These are phyloP conservation scores for Callitettix versicolor DNA, from an alignment of 1,140 invertebrate genomes.

Conservation along the genomic window DNA sequence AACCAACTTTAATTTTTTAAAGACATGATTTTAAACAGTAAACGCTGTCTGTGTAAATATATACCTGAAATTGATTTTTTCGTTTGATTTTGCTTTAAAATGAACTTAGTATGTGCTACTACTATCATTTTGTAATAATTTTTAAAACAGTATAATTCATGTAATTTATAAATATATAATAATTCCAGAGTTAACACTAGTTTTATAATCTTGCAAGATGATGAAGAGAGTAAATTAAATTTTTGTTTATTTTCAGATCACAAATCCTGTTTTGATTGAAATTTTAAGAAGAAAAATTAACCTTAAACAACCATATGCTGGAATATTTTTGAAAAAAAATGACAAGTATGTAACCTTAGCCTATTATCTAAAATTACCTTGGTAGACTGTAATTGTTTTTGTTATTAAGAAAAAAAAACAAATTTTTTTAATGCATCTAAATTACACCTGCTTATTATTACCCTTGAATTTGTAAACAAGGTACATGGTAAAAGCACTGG, in stretches of 20 bases:
- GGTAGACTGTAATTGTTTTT: not conserved
- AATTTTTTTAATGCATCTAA: not conserved
- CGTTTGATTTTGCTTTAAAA: too few species aligned
- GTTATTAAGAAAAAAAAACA: not conserved
- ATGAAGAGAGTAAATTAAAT: not conserved
- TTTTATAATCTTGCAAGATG: too few species aligned
- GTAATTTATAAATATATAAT: too few species aligned
- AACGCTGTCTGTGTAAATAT: too few species aligned
- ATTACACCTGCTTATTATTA: not conserved
- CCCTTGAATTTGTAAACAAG: not conserved
- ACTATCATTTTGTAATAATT: too few species aligned
- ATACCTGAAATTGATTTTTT: too few species aligned
- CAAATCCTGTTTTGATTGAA: constrained; percentile 79
- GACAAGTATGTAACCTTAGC: constrained; percentile 53
- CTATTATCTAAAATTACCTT: not conserved
- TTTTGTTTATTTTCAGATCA: constrained; percentile 51
- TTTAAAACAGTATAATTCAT: too few species aligned
- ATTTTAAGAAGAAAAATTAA: constrained; percentile 88
- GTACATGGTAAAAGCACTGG: not conserved
- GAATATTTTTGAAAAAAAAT: constrained; percentile 91
- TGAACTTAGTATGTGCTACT: too few species aligned
- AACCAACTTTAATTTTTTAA: too few species aligned
- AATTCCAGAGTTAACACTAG: too few species aligned
- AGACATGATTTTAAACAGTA: too few species aligned
- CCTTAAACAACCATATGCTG: constrained; percentile 93